Conservation (phyloP, 2,888 invertebrate species). For the Leptopilina drosophilae region DNA sequence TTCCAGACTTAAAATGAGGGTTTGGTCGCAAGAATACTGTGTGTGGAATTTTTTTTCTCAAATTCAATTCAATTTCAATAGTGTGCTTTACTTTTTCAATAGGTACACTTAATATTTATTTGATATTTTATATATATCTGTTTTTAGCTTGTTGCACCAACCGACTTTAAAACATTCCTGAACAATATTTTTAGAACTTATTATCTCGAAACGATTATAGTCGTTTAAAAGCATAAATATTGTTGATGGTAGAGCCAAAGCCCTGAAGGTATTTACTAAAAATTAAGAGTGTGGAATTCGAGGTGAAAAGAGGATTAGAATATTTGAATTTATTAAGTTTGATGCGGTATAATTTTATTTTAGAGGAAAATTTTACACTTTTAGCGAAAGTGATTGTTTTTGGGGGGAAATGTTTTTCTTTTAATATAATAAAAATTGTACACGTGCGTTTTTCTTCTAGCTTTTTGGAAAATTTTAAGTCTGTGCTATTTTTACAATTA, state of each 20-base stretch:
- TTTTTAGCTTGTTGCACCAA: not conserved
- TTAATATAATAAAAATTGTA: too few species aligned
- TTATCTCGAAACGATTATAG: constrained; percentile 7
- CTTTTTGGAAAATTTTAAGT: too few species aligned
- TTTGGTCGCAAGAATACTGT: not conserved
- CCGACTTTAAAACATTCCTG: constrained; percentile 13
- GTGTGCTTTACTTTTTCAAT: not conserved
- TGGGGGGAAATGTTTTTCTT: too few species aligned
- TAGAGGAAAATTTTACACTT: too few species aligned
- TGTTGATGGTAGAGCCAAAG: not conserved
- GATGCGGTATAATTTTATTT: too few species aligned
- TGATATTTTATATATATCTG: not conserved
- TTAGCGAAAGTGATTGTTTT: too few species aligned
- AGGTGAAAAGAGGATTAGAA: too few species aligned
- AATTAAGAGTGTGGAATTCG: too few species aligned
- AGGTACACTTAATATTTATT: not conserved
- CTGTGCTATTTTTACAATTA: too few species aligned
- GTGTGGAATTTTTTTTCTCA: not conserved
- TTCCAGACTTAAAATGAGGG: not conserved
- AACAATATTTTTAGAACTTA: constrained; percentile 17
- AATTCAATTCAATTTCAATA: not conserved
- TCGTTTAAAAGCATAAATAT: not conserved
- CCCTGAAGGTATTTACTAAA: too few species aligned
- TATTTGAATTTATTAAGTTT: too few species aligned
- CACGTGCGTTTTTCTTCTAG: too few species aligned